Percentiles rank a stretch among this genome's conserved stretches.
These are phyloP conservation scores for Drosophila nigricruria DNA, from an alignment of 2,888 invertebrate species.

Conservation along the genomic window DNA sequence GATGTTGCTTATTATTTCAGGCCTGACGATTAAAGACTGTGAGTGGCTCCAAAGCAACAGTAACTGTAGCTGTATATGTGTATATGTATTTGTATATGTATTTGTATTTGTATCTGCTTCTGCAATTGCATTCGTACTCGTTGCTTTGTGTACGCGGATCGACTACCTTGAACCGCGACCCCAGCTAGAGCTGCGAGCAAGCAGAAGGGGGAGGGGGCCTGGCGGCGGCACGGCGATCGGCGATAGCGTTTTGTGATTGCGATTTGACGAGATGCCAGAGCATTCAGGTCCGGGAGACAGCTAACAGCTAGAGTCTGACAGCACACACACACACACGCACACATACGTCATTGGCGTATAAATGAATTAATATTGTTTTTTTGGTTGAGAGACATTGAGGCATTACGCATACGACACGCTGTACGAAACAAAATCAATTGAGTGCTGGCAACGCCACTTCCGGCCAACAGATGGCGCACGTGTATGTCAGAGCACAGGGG, in stretches of 20 bases:
- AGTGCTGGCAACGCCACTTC: slow-evolving; percentile 10
- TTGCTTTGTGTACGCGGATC: slow-evolving; percentile 11
- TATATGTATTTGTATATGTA: slow-evolving; percentile 3
- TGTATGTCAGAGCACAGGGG: not conserved
- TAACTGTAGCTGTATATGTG: not conserved
- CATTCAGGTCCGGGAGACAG: slow-evolving; percentile 30
- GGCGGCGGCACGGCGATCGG: slow-evolving; percentile 18
- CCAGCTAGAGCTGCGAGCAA: slow-evolving; percentile 26
- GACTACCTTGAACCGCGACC: slow-evolving; percentile 64
- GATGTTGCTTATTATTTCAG: slow-evolving; percentile 64
- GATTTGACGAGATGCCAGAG: slow-evolving; percentile 40
- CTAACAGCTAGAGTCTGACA: slow-evolving; percentile 12
- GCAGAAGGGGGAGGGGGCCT: not conserved
- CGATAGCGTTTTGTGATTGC: slow-evolving; percentile 42
- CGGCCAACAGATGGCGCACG: slow-evolving; percentile 17
- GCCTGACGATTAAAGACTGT: slow-evolving; percentile 48
- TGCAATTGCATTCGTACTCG: slow-evolving; percentile 15
- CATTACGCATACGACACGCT: slow-evolving; percentile 46
- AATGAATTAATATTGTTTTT: slow-evolving; percentile 37
- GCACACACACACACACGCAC: not conserved
- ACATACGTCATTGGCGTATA: not conserved
- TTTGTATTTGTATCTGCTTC: slow-evolving; percentile 10
- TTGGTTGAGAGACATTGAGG: slow-evolving; percentile 10
- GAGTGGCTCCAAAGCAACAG: slow-evolving; percentile 34
- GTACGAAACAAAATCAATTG: slow-evolving; percentile 21